Evolutionary conservation across 2,888 invertebrate species (phyloP), one percentile per base, ranked within the genome.

Genomic region (Aspidiotus destructor): DNA sequence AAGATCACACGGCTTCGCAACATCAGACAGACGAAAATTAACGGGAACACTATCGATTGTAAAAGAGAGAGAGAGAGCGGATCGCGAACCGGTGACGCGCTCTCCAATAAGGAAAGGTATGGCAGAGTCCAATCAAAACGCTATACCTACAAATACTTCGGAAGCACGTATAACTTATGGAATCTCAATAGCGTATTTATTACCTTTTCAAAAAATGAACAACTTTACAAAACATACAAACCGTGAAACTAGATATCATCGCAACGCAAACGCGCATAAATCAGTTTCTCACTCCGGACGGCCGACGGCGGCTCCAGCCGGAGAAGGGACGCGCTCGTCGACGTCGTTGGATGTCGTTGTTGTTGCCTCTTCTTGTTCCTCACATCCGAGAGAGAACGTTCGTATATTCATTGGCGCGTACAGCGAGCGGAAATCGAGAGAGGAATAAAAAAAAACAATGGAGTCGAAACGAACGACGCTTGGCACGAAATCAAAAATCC

Each of bases 181-280:
- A 67, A 67, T 67, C 67, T 60, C 67, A 58, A 67, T 67, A 48
- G 67, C 58, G 67, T 67, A 67, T 67, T 67, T 67, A 67, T 67
- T 67, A 60, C 67, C 58, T 58, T 67, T 58, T 67, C 67, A 40
- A 67, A 67, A 67, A 67, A 57, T 67, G 60, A 60, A 67, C 67
- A 67, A 67, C 58, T 28, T 58, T 67, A 67, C 67, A 67, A 67
- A 67, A 67, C 67, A 67, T 63, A 63, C 67, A 67, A 60, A 60
- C 67, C 67, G 67, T 67, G 67, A 67, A 67, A 67, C 67, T 60
- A 67, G 67, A 67, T 67, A 67, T 60, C 67, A 67, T 67, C 67
- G 58, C 58, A 52, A 48, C 58, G 58, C 48, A 67, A 67, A 67
- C 67, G 58, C 28, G 28, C 60, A 67, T 67, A 67, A 67, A 67